Evolutionary conservation across 2,113 vertebrate genomes (phyloP), one percentile per base, ranked within the genome.

Genomic region (Hippocampus zosterae): DNA sequence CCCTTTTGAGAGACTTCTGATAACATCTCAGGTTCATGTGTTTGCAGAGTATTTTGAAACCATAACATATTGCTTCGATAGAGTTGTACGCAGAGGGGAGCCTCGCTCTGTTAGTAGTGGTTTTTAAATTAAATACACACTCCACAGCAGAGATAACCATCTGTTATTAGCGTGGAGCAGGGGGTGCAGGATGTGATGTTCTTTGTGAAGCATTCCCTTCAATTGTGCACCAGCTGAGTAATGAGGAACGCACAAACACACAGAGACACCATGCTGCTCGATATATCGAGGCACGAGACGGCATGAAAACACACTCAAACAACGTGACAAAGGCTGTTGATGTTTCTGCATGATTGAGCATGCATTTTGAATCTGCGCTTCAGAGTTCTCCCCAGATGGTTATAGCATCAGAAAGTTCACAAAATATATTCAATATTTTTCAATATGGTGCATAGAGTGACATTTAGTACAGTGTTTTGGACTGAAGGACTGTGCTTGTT

Each of bases 41-140:
- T 83, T 75, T 69, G 23, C 52, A 8, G 52, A 68, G 72, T 65
- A 25, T 57, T 81, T 67, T 75, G 63, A 53, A 75, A 72, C 68
- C 16, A 52, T 77, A 68, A 70, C 69, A 76, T 48, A 48, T 69
- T 82, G 80, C 65, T 59, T 70, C 74, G 64, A 27, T 57, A 69
- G 67, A 2, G 21, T 59, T 62, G 62, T 77, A 80, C 64, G 72
- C 70, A 71, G 60, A 72, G 56, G 33, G 77, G 68, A 70, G 73
- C 65, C 8, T 56, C 33, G 46, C 50, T 72, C 69, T 33, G 60
- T 71, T 29, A 74, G 68, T 68, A 64, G 41, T 37, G 10, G 3
- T 42, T 50, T 81, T 82, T 82, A 77, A 87, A 89, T 84, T 63
- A 84, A 84, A 85, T 71, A 65, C 83, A 84, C 77, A 78, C 77